A percentile compares a stretch with the other conserved stretches of the same genome.
Evolutionary conservation across 2,797 vertebrate species (phyloP).

Genomic region (Spondyliosoma cantharus): DNA sequence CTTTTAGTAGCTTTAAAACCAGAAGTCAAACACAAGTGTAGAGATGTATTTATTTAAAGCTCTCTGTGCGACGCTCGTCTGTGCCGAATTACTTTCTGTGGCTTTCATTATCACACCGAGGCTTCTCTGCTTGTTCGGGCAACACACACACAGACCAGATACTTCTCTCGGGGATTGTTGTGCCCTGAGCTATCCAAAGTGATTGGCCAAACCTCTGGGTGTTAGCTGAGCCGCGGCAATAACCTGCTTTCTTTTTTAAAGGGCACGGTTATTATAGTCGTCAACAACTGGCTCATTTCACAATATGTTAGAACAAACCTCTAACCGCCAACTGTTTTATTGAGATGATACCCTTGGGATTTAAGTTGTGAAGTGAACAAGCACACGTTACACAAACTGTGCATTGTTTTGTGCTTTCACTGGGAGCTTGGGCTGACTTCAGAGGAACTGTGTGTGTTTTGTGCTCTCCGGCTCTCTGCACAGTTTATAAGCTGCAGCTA

Average conservation of each 20-base stretch:
- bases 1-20: no score
- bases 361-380: no score
- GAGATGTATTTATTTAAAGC: not conserved
- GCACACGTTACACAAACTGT: not conserved
- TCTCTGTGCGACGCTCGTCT: not conserved
- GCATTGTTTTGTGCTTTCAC: not conserved
- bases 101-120: not conserved
- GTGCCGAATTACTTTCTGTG: not conserved
- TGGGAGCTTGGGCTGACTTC: not conserved
- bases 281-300: slow-evolving; percentile 3
- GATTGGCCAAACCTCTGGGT: slow-evolving; percentile 20
- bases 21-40: no score
- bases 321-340: not conserved
- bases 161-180: slow-evolving; percentile 3
- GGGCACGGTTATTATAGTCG: not conserved
- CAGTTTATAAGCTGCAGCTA: not conserved
- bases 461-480: no score
- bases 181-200: not conserved
- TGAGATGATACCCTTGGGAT: not conserved
- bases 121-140: slow-evolving; percentile 44
- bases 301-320: not conserved
- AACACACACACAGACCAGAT: slow-evolving; percentile 19
- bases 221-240: not conserved
- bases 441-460: not conserved
- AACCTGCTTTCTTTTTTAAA: slow-evolving; percentile 18